Evolutionary conservation across 2,113 vertebrate species (phyloP), one percentile per base, ranked within the genome.

Genomic region (Solea senegalensis): DNA sequence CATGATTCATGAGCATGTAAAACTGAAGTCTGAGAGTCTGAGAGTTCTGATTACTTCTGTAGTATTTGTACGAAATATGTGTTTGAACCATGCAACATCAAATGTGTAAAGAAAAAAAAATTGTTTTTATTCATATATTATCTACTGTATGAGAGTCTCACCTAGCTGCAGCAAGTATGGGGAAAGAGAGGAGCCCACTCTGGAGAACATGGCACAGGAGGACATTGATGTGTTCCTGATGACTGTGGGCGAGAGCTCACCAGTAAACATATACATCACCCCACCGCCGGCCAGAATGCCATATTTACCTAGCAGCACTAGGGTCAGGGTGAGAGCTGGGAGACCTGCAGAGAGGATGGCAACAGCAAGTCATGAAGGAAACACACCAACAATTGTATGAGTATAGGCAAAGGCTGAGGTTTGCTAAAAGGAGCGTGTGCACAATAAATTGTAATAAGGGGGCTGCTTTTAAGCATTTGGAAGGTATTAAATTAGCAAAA

Each of bases 151-250:
- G 15, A 43, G 7, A 15, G 26, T 74, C 81, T 89, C 51, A 89
- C 82, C 80, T 13, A 90, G 61, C 16, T 82, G 56, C 63, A 86
- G 43, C 51, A 90, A 53, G 60, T 84, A 86, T 0, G 78, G 85
- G 1, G 85, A 80, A 10, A 88, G 5, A 13, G 70, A 40, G 0
- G 81, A 86, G 0, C 85, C 89, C 53, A 78, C 3, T 60, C 76
- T 82, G 55, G 80, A 71, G 70, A 86, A 82, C 51, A 68, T 80
- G 61, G 82, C 85, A 56, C 73, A 83, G 27, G 80, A 76, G 0
- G 83, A 85, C 85, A 89, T 69, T 0, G 78, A 76, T 0, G 85
- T 89, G 65, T 69, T 89, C 44, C 87, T 84, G 83, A 90, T 82
- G 53, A 80, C 69, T 4, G 84, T 90, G 46, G 87, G 87, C 26